Conservation (phyloP, 1,140 invertebrate genomes). For the Caenorhabditis briggsae region DNA sequence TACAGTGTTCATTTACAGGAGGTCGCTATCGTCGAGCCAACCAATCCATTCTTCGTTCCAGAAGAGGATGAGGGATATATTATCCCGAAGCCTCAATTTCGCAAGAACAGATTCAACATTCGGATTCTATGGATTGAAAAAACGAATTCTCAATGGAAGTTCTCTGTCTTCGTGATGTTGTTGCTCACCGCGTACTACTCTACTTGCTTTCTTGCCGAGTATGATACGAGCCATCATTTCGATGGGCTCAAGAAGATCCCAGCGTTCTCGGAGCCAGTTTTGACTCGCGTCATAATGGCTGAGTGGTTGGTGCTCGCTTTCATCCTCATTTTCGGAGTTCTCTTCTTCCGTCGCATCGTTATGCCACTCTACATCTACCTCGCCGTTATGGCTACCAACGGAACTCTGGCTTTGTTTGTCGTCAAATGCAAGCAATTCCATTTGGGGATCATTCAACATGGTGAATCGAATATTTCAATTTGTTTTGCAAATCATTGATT, state of each 20-base stretch:
- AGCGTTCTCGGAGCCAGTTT: neutral
- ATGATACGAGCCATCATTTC: neutral
- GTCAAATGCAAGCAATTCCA: constrained; percentile 13
- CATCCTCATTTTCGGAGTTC: neutral
- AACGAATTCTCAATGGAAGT: neutral
- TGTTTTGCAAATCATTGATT: neutral
- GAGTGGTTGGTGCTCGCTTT: neutral
- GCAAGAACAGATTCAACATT: constrained; percentile 1
- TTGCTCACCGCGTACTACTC: constrained; percentile 17
- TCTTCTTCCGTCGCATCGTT: constrained; percentile 1
- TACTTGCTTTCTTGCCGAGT: neutral
- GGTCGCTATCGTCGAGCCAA: no score
- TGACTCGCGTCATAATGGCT: neutral
- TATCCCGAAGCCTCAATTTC: neutral
- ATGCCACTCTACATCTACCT: constrained; percentile 30
- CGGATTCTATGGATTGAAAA: constrained; percentile 9
- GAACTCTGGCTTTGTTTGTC: constrained; percentile 6
- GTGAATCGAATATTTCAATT: neutral
- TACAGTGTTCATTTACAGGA: no score
- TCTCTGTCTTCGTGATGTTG: neutral
- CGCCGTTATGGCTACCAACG: constrained; percentile 28
- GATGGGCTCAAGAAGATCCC: neutral
- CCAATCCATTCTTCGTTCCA: no score
- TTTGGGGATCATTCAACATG: neutral
- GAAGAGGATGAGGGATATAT: neutral